phyloP scores from a whole-genome alignment of 2,888 invertebrate genomes.

The Dicyrtomina minuta region DNA sequence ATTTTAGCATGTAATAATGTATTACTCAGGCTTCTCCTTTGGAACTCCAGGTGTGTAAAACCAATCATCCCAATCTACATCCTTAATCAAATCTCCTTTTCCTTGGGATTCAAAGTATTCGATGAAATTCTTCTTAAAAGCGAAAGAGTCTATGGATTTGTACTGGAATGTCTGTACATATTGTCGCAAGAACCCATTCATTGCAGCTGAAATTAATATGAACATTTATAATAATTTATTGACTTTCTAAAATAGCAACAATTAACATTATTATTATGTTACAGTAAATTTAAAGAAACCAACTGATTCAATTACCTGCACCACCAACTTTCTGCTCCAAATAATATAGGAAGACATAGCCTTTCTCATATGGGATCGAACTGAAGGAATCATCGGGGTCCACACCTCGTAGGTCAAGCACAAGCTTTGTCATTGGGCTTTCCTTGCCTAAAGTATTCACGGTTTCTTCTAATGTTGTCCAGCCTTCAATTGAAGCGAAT shows the following conservation, averaged over 20 bases:
- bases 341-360: conserved; percentile 80
- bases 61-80: conserved; percentile 84
- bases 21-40: conserved; percentile 77
- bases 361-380: conserved; percentile 89
- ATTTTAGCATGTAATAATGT: conserved; percentile 68
- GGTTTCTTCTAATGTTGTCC: conserved; percentile 72
- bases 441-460: conserved; percentile 68
- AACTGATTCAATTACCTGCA: conserved; percentile 61
- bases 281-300: no score
- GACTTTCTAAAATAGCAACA: no score
- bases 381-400: conserved; percentile 90
- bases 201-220: conserved; percentile 60
- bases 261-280: no score
- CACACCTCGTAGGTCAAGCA: conserved; percentile 72
- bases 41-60: conserved; percentile 82
- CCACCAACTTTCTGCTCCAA: conserved; percentile 80
- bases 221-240: no score
- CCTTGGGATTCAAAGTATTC: conserved; percentile 63
- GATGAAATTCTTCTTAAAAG: conserved; percentile 74
- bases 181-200: conserved; percentile 79
- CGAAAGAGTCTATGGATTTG: conserved; percentile 77
- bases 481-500: conserved; percentile 75
- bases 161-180: conserved; percentile 78
- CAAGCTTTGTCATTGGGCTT: conserved; percentile 72
- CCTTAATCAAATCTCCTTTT: conserved; percentile 51